Percentiles rank a stretch among this genome's conserved stretches.
Conservation (phyloP, 2,797 vertebrate genomes). For the Sebastes nivosus region DNA sequence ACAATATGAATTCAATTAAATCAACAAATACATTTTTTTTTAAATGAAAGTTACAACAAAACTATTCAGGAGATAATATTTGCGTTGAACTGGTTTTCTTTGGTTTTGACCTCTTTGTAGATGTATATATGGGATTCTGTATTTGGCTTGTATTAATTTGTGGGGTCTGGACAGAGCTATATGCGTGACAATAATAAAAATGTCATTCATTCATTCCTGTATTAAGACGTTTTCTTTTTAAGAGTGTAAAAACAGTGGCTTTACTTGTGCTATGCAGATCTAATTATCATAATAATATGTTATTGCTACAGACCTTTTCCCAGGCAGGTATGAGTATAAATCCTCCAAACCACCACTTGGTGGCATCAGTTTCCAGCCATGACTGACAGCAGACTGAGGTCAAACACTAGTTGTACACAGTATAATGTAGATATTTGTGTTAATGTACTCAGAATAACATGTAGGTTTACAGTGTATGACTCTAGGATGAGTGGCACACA, state of each 20-base stretch:
- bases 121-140: neutral
- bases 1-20: no score
- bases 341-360: slow-evolving; percentile 49
- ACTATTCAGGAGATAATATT: no score
- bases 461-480: neutral
- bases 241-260: neutral
- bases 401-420: neutral
- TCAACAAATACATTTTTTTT: no score
- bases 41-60: no score
- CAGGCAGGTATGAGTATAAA: neutral
- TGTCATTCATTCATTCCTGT: neutral
- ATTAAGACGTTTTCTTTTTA: neutral
- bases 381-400: slow-evolving; percentile 7
- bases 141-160: neutral
- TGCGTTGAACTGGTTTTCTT: neutral
- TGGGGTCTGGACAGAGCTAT: neutral
- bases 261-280: neutral
- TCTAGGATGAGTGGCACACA: neutral
- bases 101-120: neutral
- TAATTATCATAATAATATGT: neutral
- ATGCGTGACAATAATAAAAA: neutral
- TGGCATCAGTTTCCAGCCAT: slow-evolving; percentile 64
- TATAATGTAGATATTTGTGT: neutral
- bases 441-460: neutral
- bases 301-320: neutral